Conservation (phyloP, 2,797 vertebrate genomes). For the Carcharodon carcharias region DNA sequence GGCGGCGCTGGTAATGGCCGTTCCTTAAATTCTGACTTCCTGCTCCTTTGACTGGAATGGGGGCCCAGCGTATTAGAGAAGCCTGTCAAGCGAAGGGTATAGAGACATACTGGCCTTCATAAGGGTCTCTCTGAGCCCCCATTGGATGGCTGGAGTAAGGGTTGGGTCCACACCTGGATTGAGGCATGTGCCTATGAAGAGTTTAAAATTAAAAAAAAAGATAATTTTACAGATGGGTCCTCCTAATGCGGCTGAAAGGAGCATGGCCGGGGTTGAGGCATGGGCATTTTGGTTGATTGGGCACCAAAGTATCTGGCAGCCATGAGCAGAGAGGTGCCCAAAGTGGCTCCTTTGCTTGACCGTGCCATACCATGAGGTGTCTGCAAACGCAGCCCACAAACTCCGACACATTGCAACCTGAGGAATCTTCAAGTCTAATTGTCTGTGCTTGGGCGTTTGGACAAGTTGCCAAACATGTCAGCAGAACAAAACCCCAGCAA, state of each 20-base stretch:
- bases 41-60: background rate
- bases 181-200: background rate
- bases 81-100: background rate
- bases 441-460: background rate
- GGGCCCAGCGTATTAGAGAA: background rate
- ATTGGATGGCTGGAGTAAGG: background rate
- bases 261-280: background rate
- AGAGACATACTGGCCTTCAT: background rate
- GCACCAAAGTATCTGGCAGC: background rate
- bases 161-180: background rate
- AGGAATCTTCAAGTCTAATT: background rate
- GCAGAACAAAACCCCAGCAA: background rate
- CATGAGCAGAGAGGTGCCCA: background rate
- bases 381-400: background rate
- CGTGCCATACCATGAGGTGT: background rate
- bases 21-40: background rate
- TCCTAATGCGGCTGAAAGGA: too few species aligned
- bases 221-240: background rate
- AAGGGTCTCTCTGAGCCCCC: background rate
- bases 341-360: background rate
- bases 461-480: background rate
- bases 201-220: background rate
- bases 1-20: background rate
- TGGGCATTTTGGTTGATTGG: background rate
- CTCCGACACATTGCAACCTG: background rate